Evolutionary conservation across 2,888 invertebrate genomes (phyloP).

Genomic region (Taenaris catops): DNA sequence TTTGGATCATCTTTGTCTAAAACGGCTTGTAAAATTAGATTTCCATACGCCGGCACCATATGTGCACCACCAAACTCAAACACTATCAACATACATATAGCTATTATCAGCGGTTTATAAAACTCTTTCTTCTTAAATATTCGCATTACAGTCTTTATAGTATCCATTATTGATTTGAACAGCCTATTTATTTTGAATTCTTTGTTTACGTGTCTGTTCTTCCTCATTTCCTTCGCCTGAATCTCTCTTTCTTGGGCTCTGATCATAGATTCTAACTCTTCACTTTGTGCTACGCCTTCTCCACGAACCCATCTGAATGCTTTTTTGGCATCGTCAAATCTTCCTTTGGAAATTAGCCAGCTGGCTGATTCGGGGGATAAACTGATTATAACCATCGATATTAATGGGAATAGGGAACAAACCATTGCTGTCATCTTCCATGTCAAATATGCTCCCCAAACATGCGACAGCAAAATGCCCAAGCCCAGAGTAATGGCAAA

Average conservation of each 20-base stretch:
- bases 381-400: constrained; percentile 63
- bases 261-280: constrained; percentile 65
- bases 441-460: constrained; percentile 80
- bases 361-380: constrained; percentile 82
- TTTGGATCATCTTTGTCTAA: constrained; percentile 49
- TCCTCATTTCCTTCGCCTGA: constrained; percentile 36
- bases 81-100: constrained; percentile 66
- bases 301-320: constrained; percentile 82
- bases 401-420: constrained; percentile 70
- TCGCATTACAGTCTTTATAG: constrained; percentile 46
- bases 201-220: constrained; percentile 31
- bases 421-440: constrained; percentile 81
- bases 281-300: constrained; percentile 54
- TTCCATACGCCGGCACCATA: constrained; percentile 68
- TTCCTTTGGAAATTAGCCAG: constrained; percentile 82
- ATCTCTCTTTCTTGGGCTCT: constrained; percentile 50
- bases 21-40: constrained; percentile 59
- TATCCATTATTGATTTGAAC: constrained; percentile 40
- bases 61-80: constrained; percentile 72
- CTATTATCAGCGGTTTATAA: constrained; percentile 64
- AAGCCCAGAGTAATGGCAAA: constrained; percentile 81
- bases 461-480: constrained; percentile 82
- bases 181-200: constrained; percentile 38
- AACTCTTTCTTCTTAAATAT: constrained; percentile 71
- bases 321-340: constrained; percentile 75